A percentile compares a stretch with the other conserved stretches of the same genome.
These are phyloP conservation scores for Calyptomena viridis DNA, from an alignment of 2,113 vertebrate genomes.

Conservation along the genomic window DNA sequence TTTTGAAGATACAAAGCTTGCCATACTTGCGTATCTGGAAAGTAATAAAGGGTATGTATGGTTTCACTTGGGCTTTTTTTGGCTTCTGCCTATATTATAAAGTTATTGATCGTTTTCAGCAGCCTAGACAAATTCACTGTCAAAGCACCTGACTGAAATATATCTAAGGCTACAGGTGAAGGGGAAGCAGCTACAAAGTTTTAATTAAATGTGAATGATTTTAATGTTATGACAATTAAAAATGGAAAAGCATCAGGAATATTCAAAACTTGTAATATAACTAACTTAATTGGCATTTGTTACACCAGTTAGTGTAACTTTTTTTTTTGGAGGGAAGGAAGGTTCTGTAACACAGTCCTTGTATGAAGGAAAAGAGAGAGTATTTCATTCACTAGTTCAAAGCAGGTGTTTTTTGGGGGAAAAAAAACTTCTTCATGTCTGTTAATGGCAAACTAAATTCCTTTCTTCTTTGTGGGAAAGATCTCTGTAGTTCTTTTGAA, in stretches of 20 bases:
- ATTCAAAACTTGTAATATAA: background rate
- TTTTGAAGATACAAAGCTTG: background rate
- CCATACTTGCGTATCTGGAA: background rate
- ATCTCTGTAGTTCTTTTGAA: background rate
- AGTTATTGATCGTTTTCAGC: background rate
- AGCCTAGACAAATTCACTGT: background rate
- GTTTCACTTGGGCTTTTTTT: background rate
- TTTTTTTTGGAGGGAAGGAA: background rate
- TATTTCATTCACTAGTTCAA: background rate
- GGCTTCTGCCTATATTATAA: background rate
- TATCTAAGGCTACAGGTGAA: background rate
- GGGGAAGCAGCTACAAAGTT: background rate
- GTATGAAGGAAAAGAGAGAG: background rate
- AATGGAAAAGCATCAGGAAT: background rate
- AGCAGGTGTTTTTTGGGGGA: accelerated
- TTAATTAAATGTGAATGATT: background rate
- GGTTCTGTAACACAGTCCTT: background rate
- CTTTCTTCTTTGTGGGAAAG: background rate
- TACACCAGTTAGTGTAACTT: background rate
- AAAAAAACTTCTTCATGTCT: background rate
- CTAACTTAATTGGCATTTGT: background rate
- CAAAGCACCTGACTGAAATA: background rate
- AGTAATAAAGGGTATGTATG: background rate
- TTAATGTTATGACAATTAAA: background rate
- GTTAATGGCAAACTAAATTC: background rate